A percentile compares a stretch with the other conserved stretches of the same genome.
Evolutionary conservation across 1,140 invertebrate genomes (phyloP).

Genomic region (Harpegnathos saltator): DNA sequence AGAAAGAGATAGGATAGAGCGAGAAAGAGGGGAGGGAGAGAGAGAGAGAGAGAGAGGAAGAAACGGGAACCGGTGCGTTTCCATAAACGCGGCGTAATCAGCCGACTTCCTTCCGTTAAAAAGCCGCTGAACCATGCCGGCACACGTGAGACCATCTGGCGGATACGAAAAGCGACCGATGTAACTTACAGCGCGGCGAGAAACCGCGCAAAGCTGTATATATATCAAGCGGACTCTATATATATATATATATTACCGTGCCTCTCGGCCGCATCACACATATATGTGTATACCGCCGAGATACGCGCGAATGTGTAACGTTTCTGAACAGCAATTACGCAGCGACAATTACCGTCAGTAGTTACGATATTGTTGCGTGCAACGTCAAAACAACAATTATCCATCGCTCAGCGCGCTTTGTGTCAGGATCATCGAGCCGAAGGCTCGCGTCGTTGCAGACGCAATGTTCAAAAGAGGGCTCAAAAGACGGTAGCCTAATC

Average conservation of each 20-base stretch:
- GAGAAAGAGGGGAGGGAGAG: no score
- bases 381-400: slow-evolving; percentile 1
- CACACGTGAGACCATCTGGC: slow-evolving; percentile 60
- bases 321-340: not conserved
- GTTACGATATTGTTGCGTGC: not conserved
- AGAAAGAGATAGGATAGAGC: no score
- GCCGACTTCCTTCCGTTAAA: slow-evolving; percentile 68
- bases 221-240: not conserved
- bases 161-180: slow-evolving; percentile 30
- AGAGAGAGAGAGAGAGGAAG: no score
- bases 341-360: not conserved
- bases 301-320: not conserved
- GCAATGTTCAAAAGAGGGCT: no score
- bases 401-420: not conserved
- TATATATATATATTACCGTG: no score
- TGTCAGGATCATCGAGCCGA: not conserved
- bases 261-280: not conserved
- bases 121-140: slow-evolving; percentile 45
- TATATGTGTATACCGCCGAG: not conserved
- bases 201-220: not conserved
- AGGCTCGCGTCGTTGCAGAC: not conserved
- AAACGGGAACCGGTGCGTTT: not conserved
- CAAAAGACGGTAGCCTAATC: not conserved
- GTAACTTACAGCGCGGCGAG: not conserved
- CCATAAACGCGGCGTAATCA: slow-evolving; percentile 19